Evolutionary conservation across 1,140 invertebrate genomes (phyloP).

Genomic region (Drosophila repleta): DNA sequence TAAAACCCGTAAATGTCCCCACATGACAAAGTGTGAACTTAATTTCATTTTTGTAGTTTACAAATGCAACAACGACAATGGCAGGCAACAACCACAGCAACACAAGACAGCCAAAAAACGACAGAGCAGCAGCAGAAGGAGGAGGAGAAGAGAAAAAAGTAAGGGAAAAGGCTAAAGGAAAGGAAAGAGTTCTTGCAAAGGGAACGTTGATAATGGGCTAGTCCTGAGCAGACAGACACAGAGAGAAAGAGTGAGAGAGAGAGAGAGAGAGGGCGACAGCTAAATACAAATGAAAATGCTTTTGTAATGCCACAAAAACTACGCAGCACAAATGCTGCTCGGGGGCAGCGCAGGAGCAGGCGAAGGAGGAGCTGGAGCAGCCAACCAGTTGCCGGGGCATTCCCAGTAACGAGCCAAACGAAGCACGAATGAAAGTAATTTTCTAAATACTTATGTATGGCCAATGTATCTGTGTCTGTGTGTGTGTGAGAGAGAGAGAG

Average conservation of each 20-base stretch:
- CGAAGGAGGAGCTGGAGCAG: background rate
- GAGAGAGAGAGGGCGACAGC: conserved; percentile 30
- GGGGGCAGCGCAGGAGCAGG: background rate
- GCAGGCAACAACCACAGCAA: conserved; percentile 30
- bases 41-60: conserved; percentile 83
- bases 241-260: background rate
- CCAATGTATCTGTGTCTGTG: conserved; percentile 8
- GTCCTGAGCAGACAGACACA: conserved; percentile 13
- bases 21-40: conserved; percentile 82
- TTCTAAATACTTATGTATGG: conserved; percentile 72
- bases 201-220: conserved; percentile 48
- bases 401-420: conserved; percentile 74
- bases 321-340: conserved; percentile 29
- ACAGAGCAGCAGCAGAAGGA: conserved; percentile 16
- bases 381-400: conserved; percentile 40
- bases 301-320: conserved; percentile 71
- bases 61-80: conserved; percentile 61
- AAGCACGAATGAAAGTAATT: conserved; percentile 79
- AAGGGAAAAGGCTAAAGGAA: background rate
- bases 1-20: conserved; percentile 81
- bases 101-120: conserved; percentile 8
- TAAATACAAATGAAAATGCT: conserved; percentile 81
- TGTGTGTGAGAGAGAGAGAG: conserved; percentile 30
- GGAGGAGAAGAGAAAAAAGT: conserved; percentile 15
- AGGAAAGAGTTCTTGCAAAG: conserved; percentile 13